These are phyloP conservation scores for Drosophila funebris DNA, from an alignment of 1,140 invertebrate genomes.

Conservation along the genomic window DNA sequence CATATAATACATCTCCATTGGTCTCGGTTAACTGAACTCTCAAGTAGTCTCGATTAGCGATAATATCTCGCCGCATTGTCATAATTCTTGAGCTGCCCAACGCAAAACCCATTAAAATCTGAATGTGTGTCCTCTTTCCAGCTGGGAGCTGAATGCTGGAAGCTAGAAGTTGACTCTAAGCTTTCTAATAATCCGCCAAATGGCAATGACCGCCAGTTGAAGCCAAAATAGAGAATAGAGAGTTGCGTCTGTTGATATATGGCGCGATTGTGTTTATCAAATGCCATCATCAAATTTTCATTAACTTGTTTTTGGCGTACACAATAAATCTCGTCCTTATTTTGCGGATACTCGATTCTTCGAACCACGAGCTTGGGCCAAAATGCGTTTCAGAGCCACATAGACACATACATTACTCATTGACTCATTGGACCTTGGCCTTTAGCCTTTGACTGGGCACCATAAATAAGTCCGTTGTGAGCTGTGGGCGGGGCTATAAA, in stretches of 20 bases:
- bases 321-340: conserved; percentile 62
- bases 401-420: conserved; percentile 7
- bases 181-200: conserved; percentile 66
- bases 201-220: conserved; percentile 49
- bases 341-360: conserved; percentile 35
- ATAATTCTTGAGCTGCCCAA: conserved; percentile 68
- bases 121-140: conserved; percentile 37
- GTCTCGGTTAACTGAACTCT: conserved; percentile 76
- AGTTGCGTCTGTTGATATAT: conserved; percentile 62
- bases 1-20: conserved; percentile 36
- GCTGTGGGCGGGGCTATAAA: conserved; percentile 12
- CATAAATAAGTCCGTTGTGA: conserved; percentile 35
- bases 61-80: conserved; percentile 78
- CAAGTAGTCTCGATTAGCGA: conserved; percentile 75
- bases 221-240: background rate
- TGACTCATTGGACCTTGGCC: conserved; percentile 13
- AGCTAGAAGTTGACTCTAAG: conserved; percentile 37
- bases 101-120: conserved; percentile 74
- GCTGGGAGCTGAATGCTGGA: background rate
- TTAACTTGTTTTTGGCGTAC: conserved; percentile 64
- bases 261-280: conserved; percentile 67
- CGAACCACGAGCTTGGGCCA: background rate
- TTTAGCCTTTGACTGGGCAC: conserved; percentile 1
- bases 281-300: conserved; percentile 78
- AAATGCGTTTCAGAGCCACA: conserved; percentile 22